Conservation (phyloP, 2,797 vertebrate genomes). For the Apodemus agrarius region DNA sequence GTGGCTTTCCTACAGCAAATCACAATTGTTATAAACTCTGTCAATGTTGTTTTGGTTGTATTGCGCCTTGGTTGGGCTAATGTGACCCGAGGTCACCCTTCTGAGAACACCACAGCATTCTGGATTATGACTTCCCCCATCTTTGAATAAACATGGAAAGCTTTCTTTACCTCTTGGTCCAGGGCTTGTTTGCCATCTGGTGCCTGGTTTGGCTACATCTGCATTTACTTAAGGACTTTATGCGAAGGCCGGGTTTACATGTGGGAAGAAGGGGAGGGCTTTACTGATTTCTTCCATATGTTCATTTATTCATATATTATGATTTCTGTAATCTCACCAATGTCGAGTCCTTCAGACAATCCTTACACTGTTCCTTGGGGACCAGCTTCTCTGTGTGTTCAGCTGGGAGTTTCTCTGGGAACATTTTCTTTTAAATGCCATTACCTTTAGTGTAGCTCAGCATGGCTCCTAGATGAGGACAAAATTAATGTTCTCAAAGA, state of each 20-base stretch:
- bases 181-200: slow-evolving; percentile 88
- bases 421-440: neutral
- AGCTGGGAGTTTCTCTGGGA: slow-evolving; percentile 80
- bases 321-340: slow-evolving; percentile 85
- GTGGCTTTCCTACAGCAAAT: slow-evolving; percentile 5
- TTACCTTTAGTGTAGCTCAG: slow-evolving; percentile 61
- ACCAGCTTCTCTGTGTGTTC: slow-evolving; percentile 78
- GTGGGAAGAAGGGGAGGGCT: slow-evolving; percentile 83
- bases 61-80: neutral
- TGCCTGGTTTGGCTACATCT: slow-evolving; percentile 83
- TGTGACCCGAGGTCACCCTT: slow-evolving; percentile 62
- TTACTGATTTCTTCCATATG: slow-evolving; percentile 89
- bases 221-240: slow-evolving; percentile 89
- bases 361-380: slow-evolving; percentile 64
- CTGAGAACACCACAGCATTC: slow-evolving; percentile 67
- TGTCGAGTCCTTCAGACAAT: slow-evolving; percentile 76
- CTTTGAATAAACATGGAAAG: slow-evolving; percentile 71
- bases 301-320: slow-evolving; percentile 86
- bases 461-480: slow-evolving; percentile 45
- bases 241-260: slow-evolving; percentile 86
- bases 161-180: slow-evolving; percentile 78
- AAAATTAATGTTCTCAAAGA: slow-evolving; percentile 22
- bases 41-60: slow-evolving; percentile 39
- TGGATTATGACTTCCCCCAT: slow-evolving; percentile 62
- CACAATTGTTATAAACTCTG: neutral